phyloP scores from a whole-genome alignment of 2,888 invertebrate genomes.

The Eupithecia abbreviata region DNA sequence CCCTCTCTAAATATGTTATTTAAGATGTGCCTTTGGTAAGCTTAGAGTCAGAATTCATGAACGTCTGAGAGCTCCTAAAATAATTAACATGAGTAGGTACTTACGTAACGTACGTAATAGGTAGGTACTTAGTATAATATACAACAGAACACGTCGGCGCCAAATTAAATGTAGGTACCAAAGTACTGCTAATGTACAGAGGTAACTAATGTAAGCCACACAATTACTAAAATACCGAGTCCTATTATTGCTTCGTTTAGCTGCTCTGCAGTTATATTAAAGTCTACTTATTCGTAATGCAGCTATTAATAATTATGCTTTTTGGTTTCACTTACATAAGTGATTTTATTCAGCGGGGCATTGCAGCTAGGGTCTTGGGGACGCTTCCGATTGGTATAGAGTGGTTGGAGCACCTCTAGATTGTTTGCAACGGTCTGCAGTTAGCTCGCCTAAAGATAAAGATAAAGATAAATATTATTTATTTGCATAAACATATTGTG shows the following conservation, averaged over 20 bases:
- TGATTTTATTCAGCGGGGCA: neutral
- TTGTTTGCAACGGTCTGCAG: neutral
- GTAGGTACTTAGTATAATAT: neutral
- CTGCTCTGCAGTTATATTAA: neutral
- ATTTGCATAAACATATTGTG: too few species aligned
- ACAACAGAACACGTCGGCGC: neutral
- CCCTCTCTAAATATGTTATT: neutral
- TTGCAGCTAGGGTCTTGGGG: neutral
- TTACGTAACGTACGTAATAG: neutral
- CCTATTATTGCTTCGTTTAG: neutral
- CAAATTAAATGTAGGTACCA: neutral
- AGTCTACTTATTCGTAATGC: neutral
- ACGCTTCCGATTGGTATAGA: neutral
- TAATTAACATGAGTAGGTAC: neutral
- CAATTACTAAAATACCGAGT: neutral
- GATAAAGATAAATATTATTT: too few species aligned
- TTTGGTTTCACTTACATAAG: neutral
- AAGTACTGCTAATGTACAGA: neutral
- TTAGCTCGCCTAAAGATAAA: neutral
- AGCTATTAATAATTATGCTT: neutral
- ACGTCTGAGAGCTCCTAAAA: neutral
- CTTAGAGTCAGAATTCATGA: neutral
- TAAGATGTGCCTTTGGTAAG: conserved; percentile 1
- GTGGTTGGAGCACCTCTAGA: neutral
- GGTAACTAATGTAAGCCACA: neutral